Conservation (phyloP, 2,797 vertebrate species). For the Emys orbicularis region DNA sequence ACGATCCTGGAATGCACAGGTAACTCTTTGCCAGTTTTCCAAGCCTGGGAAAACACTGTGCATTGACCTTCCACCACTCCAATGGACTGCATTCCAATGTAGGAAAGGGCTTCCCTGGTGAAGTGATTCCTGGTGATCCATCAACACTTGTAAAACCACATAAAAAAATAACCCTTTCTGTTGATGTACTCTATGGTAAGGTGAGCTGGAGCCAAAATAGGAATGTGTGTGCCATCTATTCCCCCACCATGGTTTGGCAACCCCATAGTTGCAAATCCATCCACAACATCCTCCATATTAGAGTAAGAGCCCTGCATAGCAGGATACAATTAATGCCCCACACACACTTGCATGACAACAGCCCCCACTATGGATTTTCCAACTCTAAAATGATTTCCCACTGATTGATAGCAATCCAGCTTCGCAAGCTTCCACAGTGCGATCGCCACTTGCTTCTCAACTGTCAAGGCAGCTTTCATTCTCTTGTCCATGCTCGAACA, state of each 20-base stretch:
- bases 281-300: neutral
- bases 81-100: neutral
- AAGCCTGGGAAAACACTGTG: neutral
- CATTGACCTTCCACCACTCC: neutral
- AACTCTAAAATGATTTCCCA: neutral
- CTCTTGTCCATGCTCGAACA: neutral
- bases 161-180: too few species aligned
- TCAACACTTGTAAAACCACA: too few species aligned
- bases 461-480: neutral
- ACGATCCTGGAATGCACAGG: neutral
- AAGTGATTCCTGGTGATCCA: too few species aligned
- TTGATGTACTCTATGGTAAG: too few species aligned
- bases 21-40: neutral
- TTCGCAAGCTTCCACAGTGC: neutral
- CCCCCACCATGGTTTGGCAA: too few species aligned
- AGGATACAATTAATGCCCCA: neutral
- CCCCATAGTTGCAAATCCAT: too few species aligned
- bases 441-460: neutral
- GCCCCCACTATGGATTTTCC: neutral
- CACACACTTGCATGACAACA: neutral
- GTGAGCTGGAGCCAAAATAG: too few species aligned
- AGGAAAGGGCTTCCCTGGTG: neutral
- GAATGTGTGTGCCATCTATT: too few species aligned
- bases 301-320: neutral
- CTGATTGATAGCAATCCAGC: neutral